Conservation (phyloP, 2,797 vertebrate genomes). For the Danio aesculapii region DNA sequence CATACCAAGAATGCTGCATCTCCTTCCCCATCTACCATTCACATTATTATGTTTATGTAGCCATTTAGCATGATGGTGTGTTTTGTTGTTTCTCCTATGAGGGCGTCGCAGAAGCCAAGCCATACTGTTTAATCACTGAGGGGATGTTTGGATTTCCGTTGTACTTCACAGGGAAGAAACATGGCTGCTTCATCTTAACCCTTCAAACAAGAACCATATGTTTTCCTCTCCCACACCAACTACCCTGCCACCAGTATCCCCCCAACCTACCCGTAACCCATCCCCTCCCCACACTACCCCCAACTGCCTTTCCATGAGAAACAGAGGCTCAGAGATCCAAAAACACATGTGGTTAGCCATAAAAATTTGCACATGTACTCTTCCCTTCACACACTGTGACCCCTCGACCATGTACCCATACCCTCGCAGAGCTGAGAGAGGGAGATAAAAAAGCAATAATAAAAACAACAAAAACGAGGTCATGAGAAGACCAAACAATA, state of each 20-base stretch:
- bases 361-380: constrained; percentile 74
- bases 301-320: constrained; percentile 69
- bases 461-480: constrained; percentile 13
- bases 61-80: constrained; percentile 57
- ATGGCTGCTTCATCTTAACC: constrained; percentile 69
- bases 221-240: constrained; percentile 50
- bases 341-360: constrained; percentile 81
- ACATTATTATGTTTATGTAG: constrained; percentile 59
- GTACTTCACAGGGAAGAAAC: constrained; percentile 71
- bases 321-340: constrained; percentile 74
- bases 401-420: constrained; percentile 42
- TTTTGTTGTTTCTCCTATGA: constrained; percentile 62
- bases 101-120: constrained; percentile 65
- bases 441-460: constrained; percentile 28
- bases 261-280: constrained; percentile 63
- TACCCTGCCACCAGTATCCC: constrained; percentile 64
- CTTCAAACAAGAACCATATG: constrained; percentile 81
- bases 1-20: constrained; percentile 15
- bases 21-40: constrained; percentile 18
- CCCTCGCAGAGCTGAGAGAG: constrained; percentile 49
- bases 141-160: constrained; percentile 75
- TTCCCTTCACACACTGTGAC: constrained; percentile 60
- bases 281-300: constrained; percentile 55
- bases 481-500: constrained; percentile 66
- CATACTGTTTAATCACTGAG: constrained; percentile 73